Percentiles rank a stretch among this genome's conserved stretches.
Conservation (phyloP, 2,888 invertebrate species). For the Sinohyriopsis cumingii region DNA sequence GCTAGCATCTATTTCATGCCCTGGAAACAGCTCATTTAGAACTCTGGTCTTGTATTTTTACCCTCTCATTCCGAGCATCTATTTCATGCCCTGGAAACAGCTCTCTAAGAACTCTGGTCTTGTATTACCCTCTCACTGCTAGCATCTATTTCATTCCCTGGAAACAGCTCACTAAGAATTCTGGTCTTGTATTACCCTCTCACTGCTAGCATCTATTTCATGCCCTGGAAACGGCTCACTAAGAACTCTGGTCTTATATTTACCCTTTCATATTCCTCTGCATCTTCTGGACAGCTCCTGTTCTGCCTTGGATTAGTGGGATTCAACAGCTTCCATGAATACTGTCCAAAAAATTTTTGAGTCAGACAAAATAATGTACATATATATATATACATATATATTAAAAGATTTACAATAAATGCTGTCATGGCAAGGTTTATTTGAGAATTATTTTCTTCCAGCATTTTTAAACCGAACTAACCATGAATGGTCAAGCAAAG, state of each 20-base stretch:
- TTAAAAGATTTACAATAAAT: background rate
- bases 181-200: conserved; percentile 69
- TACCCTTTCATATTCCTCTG: conserved; percentile 97
- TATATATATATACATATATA: too few species aligned
- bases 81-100: too few species aligned
- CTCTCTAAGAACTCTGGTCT: too few species aligned
- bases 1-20: too few species aligned
- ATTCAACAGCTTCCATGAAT: conserved; percentile 98
- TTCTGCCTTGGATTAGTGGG: conserved; percentile 98
- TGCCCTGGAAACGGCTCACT: too few species aligned
- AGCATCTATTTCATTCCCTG: too few species aligned
- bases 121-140: too few species aligned
- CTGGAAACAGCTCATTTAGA: too few species aligned
- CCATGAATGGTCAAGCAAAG: too few species aligned
- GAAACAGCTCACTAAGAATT: too few species aligned
- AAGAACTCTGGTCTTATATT: conserved; percentile 31
- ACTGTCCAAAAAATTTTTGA: conserved; percentile 68
- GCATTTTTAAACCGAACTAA: too few species aligned
- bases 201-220: conserved; percentile 69
- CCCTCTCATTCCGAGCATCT: too few species aligned
- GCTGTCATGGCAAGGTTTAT: background rate
- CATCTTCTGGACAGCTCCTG: conserved; percentile 93
- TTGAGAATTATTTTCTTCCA: background rate
- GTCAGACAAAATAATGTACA: background rate
- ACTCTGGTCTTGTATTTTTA: conserved; percentile 29